Evolutionary conservation across 2,113 vertebrate species (phyloP).

Genomic region (Patagioenas fasciata): DNA sequence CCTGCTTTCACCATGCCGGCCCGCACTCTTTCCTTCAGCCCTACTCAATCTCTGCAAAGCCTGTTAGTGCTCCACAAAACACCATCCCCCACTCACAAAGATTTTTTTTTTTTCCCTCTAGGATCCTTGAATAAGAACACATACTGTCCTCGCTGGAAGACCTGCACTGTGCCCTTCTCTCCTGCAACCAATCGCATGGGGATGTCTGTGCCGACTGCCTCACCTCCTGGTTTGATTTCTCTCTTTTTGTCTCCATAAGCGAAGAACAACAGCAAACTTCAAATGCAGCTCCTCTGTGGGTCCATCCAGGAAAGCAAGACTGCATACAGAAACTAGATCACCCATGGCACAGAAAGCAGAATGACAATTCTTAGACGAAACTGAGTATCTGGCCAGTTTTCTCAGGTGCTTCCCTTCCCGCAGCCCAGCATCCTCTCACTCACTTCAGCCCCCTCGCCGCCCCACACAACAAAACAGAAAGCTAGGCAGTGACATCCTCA

Average conservation of each 20-base stretch:
- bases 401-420: background rate
- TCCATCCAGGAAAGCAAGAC: background rate
- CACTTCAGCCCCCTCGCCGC: background rate
- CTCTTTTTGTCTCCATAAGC: fast-evolving
- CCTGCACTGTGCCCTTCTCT: background rate
- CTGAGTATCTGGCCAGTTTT: background rate
- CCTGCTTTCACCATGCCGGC: background rate
- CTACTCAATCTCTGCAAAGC: background rate
- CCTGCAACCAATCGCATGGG: fast-evolving
- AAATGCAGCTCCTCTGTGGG: background rate
- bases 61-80: background rate
- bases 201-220: background rate
- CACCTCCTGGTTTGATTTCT: background rate
- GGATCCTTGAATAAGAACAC: background rate
- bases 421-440: background rate
- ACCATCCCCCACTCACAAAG: background rate
- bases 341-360: background rate
- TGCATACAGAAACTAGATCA: background rate
- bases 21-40: background rate
- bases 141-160: background rate
- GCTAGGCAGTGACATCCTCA: background rate
- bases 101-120: background rate
- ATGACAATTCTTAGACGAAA: background rate
- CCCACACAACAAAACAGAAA: fast-evolving
- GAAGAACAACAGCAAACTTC: background rate